Conservation (phyloP, 2,113 vertebrate genomes). For the Pholis gunnellus region DNA sequence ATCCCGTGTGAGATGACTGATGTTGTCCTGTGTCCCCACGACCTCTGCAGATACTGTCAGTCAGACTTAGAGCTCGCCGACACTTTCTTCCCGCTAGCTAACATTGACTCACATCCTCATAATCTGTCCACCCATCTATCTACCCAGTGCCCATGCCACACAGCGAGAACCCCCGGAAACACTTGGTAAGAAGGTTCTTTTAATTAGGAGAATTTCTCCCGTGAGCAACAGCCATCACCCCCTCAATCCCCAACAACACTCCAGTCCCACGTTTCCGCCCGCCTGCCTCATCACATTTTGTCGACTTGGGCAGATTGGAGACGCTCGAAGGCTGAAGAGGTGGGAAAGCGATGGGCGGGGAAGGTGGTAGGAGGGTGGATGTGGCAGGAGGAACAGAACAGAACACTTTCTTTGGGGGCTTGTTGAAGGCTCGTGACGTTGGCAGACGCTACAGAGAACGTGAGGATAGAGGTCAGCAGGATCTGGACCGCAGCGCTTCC, state of each 20-base stretch:
- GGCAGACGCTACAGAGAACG: slow-evolving; percentile 39
- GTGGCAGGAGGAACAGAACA: slow-evolving; percentile 19
- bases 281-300: slow-evolving; percentile 72
- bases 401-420: slow-evolving; percentile 15
- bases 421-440: slow-evolving; percentile 36
- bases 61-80: slow-evolving; percentile 63
- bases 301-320: slow-evolving; percentile 61
- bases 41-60: slow-evolving; percentile 68
- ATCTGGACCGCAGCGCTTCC: slow-evolving; percentile 41
- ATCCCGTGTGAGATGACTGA: slow-evolving; percentile 42
- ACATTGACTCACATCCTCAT: slow-evolving; percentile 66
- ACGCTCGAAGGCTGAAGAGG: slow-evolving; percentile 56
- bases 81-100: slow-evolving; percentile 57
- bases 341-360: slow-evolving; percentile 43
- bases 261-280: slow-evolving; percentile 53
- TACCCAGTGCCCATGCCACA: slow-evolving; percentile 48
- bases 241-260: slow-evolving; percentile 33
- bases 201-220: slow-evolving; percentile 71
- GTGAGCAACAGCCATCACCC: slow-evolving; percentile 57
- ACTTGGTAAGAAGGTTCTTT: slow-evolving; percentile 50
- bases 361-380: slow-evolving; percentile 48
- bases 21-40: slow-evolving; percentile 40
- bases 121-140: slow-evolving; percentile 68
- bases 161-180: slow-evolving; percentile 49
- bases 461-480: slow-evolving; percentile 46